Evolutionary conservation across 2,888 invertebrate species (phyloP), one percentile per base, ranked within the genome.

Genomic region (Pyrrhosoma nymphula): DNA sequence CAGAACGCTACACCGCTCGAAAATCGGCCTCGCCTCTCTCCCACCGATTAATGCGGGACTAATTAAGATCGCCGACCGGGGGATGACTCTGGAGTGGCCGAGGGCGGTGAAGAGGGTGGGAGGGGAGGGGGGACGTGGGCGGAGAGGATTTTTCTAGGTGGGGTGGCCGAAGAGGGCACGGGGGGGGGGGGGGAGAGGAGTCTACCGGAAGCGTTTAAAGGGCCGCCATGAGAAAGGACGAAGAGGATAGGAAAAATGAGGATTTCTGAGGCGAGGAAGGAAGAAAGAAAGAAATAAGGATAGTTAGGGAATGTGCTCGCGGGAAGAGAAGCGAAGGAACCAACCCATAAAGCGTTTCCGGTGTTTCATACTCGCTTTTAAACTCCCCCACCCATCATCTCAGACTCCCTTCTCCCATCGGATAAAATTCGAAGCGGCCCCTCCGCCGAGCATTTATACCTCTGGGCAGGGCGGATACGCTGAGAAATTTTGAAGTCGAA

Each of bases 341-440:
- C 88, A 47, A 14, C 35, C 18, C 88, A 88, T 88, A 88, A 88
- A 88, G 39, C 39, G 39, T 88, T 88, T 88, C 88, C 88, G 47
- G 35, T 88, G 47, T 88, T 88, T 88, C 69, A 47, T 39, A 47
- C 23, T 20, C 18, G 6, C 39, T 47, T 47, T 88, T 23, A 47
- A 47, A 23, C 88, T 47, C 88, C 47, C n/a, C 16, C 16, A 47
- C 26, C 69, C 69, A 47, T 8, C 47, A 47, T 8, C 47, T 47
- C 47, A 47, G 8, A 47, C 47, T 47, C 47, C 47, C 47, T 47
- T 8, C 47, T 47, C 47, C 47, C 8, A 2, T 47, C 47, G 8
- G 88, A 23, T 23, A 39, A 47, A 88, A 88, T 39, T 88, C 39
- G 88, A 47, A 3, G 47, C 88, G 23, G 39, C 88, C 8, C 2